phyloP scores from a whole-genome alignment of 2,888 invertebrate genomes.

The Chirona hameri region DNA sequence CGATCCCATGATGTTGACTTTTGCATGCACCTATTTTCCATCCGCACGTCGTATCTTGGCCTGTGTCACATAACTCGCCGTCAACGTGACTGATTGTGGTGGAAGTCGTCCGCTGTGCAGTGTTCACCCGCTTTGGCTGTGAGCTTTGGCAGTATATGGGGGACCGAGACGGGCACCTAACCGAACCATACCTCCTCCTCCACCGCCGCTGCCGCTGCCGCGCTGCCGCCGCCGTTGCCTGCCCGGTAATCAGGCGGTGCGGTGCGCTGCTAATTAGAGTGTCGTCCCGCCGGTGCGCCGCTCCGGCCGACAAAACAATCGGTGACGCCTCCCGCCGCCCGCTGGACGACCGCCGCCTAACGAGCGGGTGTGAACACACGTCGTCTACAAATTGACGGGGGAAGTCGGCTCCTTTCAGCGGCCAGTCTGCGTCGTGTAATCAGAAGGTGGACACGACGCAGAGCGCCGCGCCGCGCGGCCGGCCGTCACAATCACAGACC shows the following conservation, averaged over 20 bases:
- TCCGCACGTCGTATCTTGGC: too few species aligned
- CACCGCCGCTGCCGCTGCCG: too few species aligned
- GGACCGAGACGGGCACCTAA: not conserved
- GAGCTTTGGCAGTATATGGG: not conserved
- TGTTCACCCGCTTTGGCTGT: too few species aligned
- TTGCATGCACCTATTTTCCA: too few species aligned
- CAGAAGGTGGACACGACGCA: not conserved
- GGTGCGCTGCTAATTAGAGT: slow-evolving; percentile 10
- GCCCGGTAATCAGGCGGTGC: not conserved
- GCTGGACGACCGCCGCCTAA: not conserved
- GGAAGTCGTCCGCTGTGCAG: too few species aligned
- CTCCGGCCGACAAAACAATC: slow-evolving; percentile 11
- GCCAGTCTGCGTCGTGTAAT: slow-evolving; percentile 8
- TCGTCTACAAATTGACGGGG: slow-evolving; percentile 28
- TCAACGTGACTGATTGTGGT: too few species aligned
- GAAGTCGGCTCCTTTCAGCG: slow-evolving; percentile 29
- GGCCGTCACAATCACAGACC: slow-evolving; percentile 10
- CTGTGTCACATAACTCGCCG: too few species aligned
- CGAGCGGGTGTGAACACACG: slow-evolving; percentile 28
- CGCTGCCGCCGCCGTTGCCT: not conserved
- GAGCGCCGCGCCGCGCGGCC: not conserved
- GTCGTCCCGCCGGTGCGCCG: not conserved
- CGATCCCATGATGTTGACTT: too few species aligned
- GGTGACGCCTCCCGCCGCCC: not conserved
- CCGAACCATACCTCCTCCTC: too few species aligned